These are phyloP conservation scores for Alexandromys fortis DNA, from an alignment of 2,113 vertebrate genomes.

Conservation along the genomic window DNA sequence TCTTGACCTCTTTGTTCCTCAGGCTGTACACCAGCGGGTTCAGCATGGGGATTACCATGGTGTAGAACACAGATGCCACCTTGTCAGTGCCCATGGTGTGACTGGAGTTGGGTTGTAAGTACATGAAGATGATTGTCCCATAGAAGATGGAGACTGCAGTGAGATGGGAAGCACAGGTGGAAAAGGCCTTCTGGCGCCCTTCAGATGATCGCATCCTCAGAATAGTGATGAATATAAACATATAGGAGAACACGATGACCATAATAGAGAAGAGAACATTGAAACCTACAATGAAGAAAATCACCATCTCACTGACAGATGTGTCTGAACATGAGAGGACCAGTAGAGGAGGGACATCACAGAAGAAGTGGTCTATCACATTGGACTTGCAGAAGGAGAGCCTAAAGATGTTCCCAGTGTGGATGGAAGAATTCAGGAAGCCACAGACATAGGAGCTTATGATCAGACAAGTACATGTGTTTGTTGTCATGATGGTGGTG, in stretches of 20 bases:
- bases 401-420: slow-evolving; percentile 32
- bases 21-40: slow-evolving; percentile 61
- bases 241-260: slow-evolving; percentile 10
- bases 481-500: neutral
- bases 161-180: slow-evolving; percentile 52
- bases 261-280: neutral
- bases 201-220: slow-evolving; percentile 24
- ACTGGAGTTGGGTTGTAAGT: slow-evolving; percentile 57
- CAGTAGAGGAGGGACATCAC: slow-evolving; percentile 53
- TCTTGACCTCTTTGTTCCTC: slow-evolving; percentile 66
- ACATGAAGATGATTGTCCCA: neutral
- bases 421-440: slow-evolving; percentile 52
- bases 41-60: slow-evolving; percentile 33
- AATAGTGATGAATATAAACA: slow-evolving; percentile 16
- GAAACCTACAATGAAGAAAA: slow-evolving; percentile 19
- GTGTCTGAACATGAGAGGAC: slow-evolving; percentile 51
- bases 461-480: neutral
- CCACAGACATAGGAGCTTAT: neutral
- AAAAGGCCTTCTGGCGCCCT: slow-evolving; percentile 50
- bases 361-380: slow-evolving; percentile 64
- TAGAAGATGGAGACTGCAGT: slow-evolving; percentile 45
- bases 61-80: slow-evolving; percentile 38
- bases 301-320: neutral
- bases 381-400: slow-evolving; percentile 32
- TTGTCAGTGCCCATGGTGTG: slow-evolving; percentile 58